Conservation (phyloP, 2,888 invertebrate genomes). For the Andricus curvator region DNA sequence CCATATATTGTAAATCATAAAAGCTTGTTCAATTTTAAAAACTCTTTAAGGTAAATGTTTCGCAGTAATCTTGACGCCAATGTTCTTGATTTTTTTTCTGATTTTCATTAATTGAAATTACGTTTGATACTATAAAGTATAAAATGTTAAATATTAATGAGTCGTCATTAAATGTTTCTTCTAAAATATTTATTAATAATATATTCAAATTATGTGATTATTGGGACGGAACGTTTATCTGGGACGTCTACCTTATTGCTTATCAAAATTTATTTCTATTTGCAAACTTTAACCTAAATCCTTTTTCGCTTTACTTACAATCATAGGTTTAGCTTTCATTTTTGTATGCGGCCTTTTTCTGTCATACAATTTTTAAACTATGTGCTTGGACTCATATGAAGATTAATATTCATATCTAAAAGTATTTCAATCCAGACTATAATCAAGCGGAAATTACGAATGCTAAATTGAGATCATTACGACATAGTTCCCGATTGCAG, state of each 20-base stretch:
- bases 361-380: background rate
- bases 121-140: too few species aligned
- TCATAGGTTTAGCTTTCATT: background rate
- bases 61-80: too few species aligned
- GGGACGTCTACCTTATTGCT: background rate
- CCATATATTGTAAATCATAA: background rate
- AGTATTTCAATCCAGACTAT: background rate
- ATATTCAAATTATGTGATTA: too few species aligned
- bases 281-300: background rate
- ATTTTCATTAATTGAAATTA: too few species aligned
- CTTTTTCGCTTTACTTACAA: background rate
- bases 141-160: too few species aligned
- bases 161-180: too few species aligned
- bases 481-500: background rate
- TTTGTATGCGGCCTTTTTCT: background rate
- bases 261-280: background rate
- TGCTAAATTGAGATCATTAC: constrained; percentile 14
- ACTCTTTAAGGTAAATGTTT: too few species aligned
- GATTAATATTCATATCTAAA: background rate
- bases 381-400: background rate
- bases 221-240: too few species aligned
- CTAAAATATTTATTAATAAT: too few species aligned
- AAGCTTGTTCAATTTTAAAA: background rate
- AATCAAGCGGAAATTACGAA: background rate
- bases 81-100: too few species aligned